Evolutionary conservation across 30 jellyfish, hydroid and myxozoan genomes (phyloP), one percentile per base, ranked within the genome.

Genomic region (Chironex yamaguchii): DNA sequence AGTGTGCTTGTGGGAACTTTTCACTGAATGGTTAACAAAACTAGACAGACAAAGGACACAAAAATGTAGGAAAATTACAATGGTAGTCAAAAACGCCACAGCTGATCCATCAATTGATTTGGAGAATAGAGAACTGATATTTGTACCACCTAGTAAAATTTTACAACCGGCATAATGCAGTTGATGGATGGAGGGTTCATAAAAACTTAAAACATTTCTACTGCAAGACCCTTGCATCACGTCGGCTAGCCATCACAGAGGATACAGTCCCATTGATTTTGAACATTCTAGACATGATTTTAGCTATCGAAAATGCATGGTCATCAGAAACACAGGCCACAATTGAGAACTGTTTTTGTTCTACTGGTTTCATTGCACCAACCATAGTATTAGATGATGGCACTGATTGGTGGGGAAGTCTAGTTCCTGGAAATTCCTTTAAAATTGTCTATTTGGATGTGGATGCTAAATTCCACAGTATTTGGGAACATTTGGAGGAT

Each of bases 231-330:
- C 77, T 21, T 4, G 77, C 77, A n/a, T 22, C 77, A 4, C 77
- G 77, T 64, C 77, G 9, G 34, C 42, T 64, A 64, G 77, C 4
- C 3, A 50, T n/a, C 30, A n/a, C 77, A 14, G 77, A 4, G 42
- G 77, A 4, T 64, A 27, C 27, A 22, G 42, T 27, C 42, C 34
- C 3, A n/a, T 64, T 64, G 50, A 31, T n/a, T 25, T 64, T 42
- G 77, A 64, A 64, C 77, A 64, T 64, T 64, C 77, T 64, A n/a
- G 77, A 64, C 42, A 50, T 50, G 34, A 64, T 64, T 22, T 2
- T 64, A n/a, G 29, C 62, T 24, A 14, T 64, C 22, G 30, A 64
- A 64, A n/a, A 22, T n/a, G 42, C 42, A 26, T 64, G 77, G 77
- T n/a, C 2, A 26, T n/a, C 14, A 50, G 77, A 25, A 22, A 31